These are phyloP conservation scores for Pseudanteris insignis DNA, from an alignment of 2,888 invertebrate species.

Conservation along the genomic window DNA sequence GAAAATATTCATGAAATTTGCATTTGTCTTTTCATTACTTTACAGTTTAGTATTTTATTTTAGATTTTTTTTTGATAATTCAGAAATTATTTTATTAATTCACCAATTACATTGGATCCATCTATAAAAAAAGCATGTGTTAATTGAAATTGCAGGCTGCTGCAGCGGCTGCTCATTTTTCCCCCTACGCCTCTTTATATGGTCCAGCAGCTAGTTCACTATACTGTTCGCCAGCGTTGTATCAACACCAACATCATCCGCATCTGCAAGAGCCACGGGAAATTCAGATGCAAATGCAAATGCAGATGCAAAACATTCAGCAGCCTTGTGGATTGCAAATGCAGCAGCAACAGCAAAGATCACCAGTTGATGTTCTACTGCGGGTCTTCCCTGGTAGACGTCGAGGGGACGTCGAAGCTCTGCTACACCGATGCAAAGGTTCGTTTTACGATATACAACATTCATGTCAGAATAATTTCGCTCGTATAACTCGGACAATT, in stretches of 20 bases:
- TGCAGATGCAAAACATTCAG: constrained; percentile 61
- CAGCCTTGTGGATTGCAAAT: constrained; percentile 55
- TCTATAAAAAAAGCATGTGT: too few species aligned
- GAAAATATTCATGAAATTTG: too few species aligned
- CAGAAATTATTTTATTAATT: too few species aligned
- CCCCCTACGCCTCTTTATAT: constrained; percentile 61
- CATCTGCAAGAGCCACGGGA: constrained; percentile 60
- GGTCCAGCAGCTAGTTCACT: constrained; percentile 62
- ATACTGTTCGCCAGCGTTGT: constrained; percentile 60
- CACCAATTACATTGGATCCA: too few species aligned
- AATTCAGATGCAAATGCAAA: constrained; percentile 63
- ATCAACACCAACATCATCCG: constrained; percentile 61
- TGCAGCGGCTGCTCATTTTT: constrained; percentile 60
- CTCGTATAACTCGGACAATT: too few species aligned
- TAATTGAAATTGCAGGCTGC: constrained; percentile 55
- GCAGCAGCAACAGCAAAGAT: constrained; percentile 67
- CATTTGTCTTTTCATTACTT: too few species aligned
- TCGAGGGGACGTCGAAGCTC: constrained; percentile 84
- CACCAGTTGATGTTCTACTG: constrained; percentile 87
- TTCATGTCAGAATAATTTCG: too few species aligned
- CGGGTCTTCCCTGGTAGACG: constrained; percentile 90
- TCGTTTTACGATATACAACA: too few species aligned
- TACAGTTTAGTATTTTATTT: not conserved
- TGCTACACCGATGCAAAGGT: constrained; percentile 81
- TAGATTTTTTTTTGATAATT: not conserved